Evolutionary conservation across 2,888 invertebrate species (phyloP), one percentile per base, ranked within the genome.

Genomic region (Drosophila subsilvestris): DNA sequence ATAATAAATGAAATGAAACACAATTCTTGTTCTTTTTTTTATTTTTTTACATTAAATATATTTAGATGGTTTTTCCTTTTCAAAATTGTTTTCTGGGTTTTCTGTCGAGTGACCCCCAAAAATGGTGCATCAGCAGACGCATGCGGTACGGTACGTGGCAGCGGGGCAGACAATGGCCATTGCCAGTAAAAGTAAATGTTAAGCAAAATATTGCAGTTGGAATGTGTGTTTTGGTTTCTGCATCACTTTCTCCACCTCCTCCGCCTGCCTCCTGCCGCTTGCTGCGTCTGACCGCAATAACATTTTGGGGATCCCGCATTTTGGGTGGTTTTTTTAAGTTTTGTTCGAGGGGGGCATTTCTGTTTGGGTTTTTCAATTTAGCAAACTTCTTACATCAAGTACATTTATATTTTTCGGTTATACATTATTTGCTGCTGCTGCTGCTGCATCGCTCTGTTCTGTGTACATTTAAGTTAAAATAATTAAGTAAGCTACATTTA

Each of bases 31-130:
- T 61, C 51, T 57, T 57, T 86, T 84, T 85, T 54, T 62, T 54
- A 69, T 81, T 86, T 84, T 86, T 86, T 75, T 86, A 86, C 86
- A 86, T 86, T 86, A 86, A 86, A 86, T 86, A 86, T 86, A 86
- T 86, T 86, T 86, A 88, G 82, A 88, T 80, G 76, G 83, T 81
- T 82, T 82, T 82, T 76, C 80, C n/a, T 37, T 76, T 81, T 83
- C 75, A 83, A 86, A 86, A 83, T 86, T 80, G 82, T 84, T 68
- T 73, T 56, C 54, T 56, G 61, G 44, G 17, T 25, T 51, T 61
- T 50, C 62, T 67, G 60, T 55, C 29, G 43, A 22, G 10, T 45
- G 54, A 18, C 53, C 57, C 32, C 57, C 22, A 43, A 32, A 32
- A 49, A 50, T 22, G 18, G 10, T 44, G 59, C 37, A n/a, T n/a